These are phyloP conservation scores for Pantherophis alleghaniensis DNA, from an alignment of 2,797 vertebrate genomes.

Conservation along the genomic window DNA sequence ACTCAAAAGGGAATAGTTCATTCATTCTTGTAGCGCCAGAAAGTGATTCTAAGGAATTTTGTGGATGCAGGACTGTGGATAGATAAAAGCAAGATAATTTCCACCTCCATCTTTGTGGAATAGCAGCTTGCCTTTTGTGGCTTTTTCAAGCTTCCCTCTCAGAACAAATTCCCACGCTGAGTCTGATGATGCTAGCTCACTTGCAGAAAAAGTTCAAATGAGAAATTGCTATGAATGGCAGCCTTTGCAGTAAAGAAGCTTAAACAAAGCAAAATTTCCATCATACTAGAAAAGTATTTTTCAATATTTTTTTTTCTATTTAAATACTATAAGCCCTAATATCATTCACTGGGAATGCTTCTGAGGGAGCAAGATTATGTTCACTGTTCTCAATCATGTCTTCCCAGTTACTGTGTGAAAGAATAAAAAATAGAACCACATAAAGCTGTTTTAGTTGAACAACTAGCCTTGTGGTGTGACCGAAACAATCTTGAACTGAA, in stretches of 20 bases:
- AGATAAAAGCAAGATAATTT: neutral
- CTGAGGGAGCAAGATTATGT: neutral
- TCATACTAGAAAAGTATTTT: slow-evolving; percentile 7
- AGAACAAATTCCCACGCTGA: slow-evolving; percentile 33
- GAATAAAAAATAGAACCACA: neutral
- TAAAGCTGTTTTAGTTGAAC: neutral
- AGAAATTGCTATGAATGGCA: slow-evolving; percentile 30
- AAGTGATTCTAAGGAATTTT: neutral
- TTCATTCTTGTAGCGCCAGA: neutral
- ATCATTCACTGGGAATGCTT: neutral
- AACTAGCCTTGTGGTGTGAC: no score
- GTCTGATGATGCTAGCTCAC: slow-evolving; percentile 22
- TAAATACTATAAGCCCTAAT: neutral
- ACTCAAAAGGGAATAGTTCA: neutral
- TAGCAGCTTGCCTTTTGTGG: neutral
- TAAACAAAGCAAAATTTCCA: slow-evolving; percentile 36
- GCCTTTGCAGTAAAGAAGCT: slow-evolving; percentile 3
- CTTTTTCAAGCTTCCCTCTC: slow-evolving; percentile 18
- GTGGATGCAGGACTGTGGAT: neutral
- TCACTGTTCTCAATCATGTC: neutral
- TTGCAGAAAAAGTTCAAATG: slow-evolving; percentile 14
- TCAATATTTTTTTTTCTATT: slow-evolving; percentile 15
- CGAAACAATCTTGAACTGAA: no score
- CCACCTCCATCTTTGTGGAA: slow-evolving; percentile 7
- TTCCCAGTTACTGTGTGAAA: neutral